Evolutionary conservation across 35 echinoderm and acorn worm genomes (phyloP), one percentile per base, ranked within the genome.

Genomic region (Eucidaris tribuloides): DNA sequence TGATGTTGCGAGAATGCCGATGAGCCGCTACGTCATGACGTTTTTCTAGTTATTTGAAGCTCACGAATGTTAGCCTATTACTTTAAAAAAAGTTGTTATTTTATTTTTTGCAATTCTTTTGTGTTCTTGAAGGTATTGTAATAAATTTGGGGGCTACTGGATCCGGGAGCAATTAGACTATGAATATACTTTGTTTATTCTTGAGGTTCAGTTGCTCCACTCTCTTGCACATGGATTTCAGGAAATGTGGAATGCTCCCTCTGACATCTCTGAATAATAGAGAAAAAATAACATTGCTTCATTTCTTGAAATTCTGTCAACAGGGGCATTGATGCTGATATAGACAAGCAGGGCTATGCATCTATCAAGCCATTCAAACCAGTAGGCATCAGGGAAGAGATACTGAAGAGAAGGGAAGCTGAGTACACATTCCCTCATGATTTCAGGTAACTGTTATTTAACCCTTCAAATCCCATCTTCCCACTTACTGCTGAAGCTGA

Each of bases 341-440:
- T 66, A 39, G 83, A 77, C n/a, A 48, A 22, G 6, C n/a, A 29
- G 5, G 60, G 80, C 42, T 91, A 91, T 52, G 88, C 88, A 0
- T 76, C 71, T 1, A 42, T 91, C 58, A 91, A 84, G 34, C 88
- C 88, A 1, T 83, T 91, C 28, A 96, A 66, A 50, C 89, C 93
- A 3, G 84, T 50, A 18, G 93, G 88, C n/a, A 81, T 96, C n/a
- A 52, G 93, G 35, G 84, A 91, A 78, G 89, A 96, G 52, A 85
- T 96, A 30, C 63, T 96, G 28, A 91, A 96, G 66, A 81, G 81
- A 34, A 76, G 93, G 58, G 88, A 96, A 71, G 43, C 20, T 38
- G 88, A 91, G 13, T 96, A 96, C 80, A 96, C 93, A 56, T 96
- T 88, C 52, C 81, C 79, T 25, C 79, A 91, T 80, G 35, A 85